Conservation (phyloP, 2,113 vertebrate genomes). For the Hyaena hyaena region DNA sequence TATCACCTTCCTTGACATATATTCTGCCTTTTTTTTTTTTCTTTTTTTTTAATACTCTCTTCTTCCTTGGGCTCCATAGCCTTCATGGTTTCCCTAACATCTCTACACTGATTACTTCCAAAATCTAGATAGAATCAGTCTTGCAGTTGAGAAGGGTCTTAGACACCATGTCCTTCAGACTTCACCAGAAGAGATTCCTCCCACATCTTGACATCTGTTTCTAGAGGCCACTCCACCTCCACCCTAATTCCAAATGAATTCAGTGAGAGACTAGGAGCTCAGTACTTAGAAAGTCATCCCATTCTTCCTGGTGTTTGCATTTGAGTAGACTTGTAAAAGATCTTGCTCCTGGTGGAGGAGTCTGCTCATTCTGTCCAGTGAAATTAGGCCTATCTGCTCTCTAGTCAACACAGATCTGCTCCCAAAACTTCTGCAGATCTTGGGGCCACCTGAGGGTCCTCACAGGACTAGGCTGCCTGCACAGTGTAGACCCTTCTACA, state of each 20-base stretch:
- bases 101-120: neutral
- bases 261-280: neutral
- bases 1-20: neutral
- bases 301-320: neutral
- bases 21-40: constrained; percentile 7
- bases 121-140: neutral
- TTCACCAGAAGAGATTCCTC: neutral
- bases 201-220: neutral
- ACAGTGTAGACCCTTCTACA: too few relatives aligned
- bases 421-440: neutral
- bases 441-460: neutral
- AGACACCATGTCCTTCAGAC: neutral
- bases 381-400: neutral
- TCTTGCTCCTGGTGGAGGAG: neutral
- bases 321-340: neutral
- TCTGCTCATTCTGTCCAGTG: neutral
- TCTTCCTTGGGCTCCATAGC: neutral
- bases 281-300: neutral
- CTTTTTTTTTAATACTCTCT: neutral
- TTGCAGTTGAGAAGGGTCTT: neutral
- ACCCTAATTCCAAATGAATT: neutral
- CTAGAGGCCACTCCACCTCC: neutral
- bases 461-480: neutral
- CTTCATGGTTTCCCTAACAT: neutral
- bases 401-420: neutral